Percentiles rank a stretch among this genome's conserved stretches.
Conservation (phyloP, 2,797 vertebrate genomes). For the Semotilus atromaculatus region DNA sequence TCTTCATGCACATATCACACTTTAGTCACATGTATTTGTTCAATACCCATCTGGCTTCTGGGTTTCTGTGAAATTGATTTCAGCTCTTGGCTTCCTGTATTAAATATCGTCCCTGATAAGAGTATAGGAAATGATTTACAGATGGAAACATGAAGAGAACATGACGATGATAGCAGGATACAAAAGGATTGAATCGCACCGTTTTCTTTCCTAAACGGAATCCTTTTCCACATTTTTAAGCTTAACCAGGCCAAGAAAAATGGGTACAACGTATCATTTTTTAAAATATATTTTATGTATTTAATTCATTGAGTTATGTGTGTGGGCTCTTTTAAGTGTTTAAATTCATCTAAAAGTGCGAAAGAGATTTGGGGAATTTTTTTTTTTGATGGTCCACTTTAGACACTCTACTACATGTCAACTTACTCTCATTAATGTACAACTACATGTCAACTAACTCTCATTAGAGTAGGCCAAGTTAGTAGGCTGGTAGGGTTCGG, state of each 20-base stretch:
- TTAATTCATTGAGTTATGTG: neutral
- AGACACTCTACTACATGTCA: too few relatives aligned
- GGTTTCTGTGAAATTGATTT: conserved; percentile 35
- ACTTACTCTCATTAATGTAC: too few relatives aligned
- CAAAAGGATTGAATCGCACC: neutral
- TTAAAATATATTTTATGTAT: neutral
- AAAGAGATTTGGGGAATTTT: neutral
- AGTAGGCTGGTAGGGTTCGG: too few relatives aligned
- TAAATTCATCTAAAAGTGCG: neutral
- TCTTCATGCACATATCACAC: conserved; percentile 14
- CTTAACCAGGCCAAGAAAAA: neutral
- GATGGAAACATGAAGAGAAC: conserved; percentile 18
- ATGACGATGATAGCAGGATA: conserved; percentile 28
- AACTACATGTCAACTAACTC: too few relatives aligned
- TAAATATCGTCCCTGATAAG: conserved; percentile 16
- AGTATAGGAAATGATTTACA: conserved; percentile 25
- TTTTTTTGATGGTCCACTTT: neutral
- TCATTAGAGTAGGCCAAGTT: too few relatives aligned
- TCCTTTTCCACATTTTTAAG: neutral
- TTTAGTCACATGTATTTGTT: neutral
- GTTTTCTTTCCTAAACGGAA: neutral
- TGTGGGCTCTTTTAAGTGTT: neutral
- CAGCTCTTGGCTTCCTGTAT: conserved; percentile 28
- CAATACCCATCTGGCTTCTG: conserved; percentile 14
- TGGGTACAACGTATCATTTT: neutral